phyloP scores from a whole-genome alignment of 2,888 invertebrate species.

The Chalcosyrphus nemorum region DNA sequence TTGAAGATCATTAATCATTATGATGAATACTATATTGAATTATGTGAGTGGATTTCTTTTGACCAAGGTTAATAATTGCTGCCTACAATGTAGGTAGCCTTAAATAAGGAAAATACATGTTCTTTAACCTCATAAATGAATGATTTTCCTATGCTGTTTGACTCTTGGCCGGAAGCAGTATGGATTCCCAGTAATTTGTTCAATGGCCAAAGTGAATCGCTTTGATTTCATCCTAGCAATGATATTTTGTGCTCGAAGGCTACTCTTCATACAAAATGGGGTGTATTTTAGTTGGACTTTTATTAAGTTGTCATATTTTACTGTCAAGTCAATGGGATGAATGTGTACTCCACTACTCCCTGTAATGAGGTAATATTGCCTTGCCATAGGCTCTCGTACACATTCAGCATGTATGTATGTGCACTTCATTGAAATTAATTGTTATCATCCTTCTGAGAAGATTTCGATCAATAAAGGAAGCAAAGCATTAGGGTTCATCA shows the following conservation, averaged over 20 bases:
- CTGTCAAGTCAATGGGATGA: too few relatives aligned
- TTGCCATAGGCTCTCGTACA: too few relatives aligned
- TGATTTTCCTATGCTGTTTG: neutral
- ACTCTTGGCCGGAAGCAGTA: neutral
- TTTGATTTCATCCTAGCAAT: neutral
- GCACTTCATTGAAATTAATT: too few relatives aligned
- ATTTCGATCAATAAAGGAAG: too few relatives aligned
- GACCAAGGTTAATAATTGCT: neutral
- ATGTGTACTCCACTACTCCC: too few relatives aligned
- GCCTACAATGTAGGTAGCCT: neutral
- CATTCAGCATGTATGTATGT: too few relatives aligned
- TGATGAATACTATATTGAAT: constrained; percentile 2
- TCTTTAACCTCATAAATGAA: neutral
- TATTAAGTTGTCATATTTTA: neutral
- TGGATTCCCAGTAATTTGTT: neutral
- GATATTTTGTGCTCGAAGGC: too few relatives aligned
- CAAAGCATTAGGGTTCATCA: too few relatives aligned
- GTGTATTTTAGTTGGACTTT: too few relatives aligned
- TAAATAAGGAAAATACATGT: neutral
- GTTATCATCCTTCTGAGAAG: too few relatives aligned
- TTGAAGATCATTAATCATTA: constrained; percentile 1
- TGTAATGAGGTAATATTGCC: too few relatives aligned
- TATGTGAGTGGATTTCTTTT: neutral
- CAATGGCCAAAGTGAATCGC: neutral
- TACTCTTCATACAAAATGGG: neutral